Conservation (phyloP, 2,113 vertebrate species). For the Xenopus borealis region DNA sequence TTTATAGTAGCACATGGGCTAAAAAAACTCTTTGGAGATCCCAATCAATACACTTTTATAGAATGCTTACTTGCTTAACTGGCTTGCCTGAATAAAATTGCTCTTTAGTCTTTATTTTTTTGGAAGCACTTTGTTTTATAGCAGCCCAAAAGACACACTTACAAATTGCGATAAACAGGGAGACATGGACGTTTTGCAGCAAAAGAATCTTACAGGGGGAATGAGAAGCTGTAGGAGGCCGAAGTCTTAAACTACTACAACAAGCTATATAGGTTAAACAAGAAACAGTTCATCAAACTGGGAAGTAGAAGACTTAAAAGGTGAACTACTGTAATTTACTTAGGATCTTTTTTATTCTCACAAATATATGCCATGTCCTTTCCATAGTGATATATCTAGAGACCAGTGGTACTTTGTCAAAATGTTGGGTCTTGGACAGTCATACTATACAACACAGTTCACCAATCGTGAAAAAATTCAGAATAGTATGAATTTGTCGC, state of each 20-base stretch:
- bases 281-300: too few species aligned
- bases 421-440: too few species aligned
- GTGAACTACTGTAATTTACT: too few species aligned
- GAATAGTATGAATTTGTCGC: too few species aligned
- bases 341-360: too few species aligned
- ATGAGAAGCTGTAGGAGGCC: neutral
- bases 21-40: conserved; percentile 37
- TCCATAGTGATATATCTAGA: too few species aligned
- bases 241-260: neutral
- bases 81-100: conserved; percentile 21
- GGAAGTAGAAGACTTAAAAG: too few species aligned
- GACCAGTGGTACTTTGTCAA: too few species aligned
- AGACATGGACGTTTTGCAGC: neutral
- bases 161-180: conserved; percentile 30
- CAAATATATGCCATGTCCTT: too few species aligned
- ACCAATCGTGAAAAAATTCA: too few species aligned
- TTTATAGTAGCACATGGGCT: conserved; percentile 39
- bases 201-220: neutral
- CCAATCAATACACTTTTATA: conserved; percentile 38
- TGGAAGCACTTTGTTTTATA: conserved; percentile 1
- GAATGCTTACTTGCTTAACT: conserved; percentile 39
- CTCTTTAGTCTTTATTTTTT: conserved; percentile 13
- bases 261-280: too few species aligned
- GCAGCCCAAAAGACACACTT: conserved; percentile 15
- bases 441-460: too few species aligned